phyloP scores from a whole-genome alignment of 2,888 invertebrate genomes.

The Blastobasis lacticolella region DNA sequence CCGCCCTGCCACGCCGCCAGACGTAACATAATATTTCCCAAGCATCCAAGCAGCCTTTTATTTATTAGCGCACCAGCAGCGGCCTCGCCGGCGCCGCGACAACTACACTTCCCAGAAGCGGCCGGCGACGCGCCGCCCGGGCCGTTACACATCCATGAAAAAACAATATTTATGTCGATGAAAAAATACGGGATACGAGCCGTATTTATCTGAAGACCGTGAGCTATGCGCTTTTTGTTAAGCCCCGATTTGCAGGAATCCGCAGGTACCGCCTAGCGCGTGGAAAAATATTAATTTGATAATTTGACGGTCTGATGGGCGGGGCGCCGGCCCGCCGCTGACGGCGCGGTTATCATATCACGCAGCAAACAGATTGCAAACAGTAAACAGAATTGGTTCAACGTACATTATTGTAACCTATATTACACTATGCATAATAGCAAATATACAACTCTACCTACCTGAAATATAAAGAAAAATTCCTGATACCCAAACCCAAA shows the following conservation, averaged over 20 bases:
- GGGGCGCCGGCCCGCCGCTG: conserved; percentile 35
- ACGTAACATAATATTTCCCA: conserved; percentile 73
- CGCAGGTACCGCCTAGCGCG: conserved; percentile 51
- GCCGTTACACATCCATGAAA: conserved; percentile 64
- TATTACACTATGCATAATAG: no score
- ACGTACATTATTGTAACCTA: no score
- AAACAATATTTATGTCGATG: conserved; percentile 70
- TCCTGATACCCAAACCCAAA: neutral
- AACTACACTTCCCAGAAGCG: conserved; percentile 63
- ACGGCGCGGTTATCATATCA: conserved; percentile 8
- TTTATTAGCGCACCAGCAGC: conserved; percentile 54
- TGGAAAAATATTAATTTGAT: conserved; percentile 55
- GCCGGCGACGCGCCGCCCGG: conserved; percentile 57
- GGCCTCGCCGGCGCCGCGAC: conserved; percentile 59
- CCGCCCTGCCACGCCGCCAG: conserved; percentile 47
- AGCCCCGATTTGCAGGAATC: conserved; percentile 61
- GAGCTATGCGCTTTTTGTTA: conserved; percentile 64
- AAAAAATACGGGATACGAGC: conserved; percentile 62
- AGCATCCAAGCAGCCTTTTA: conserved; percentile 68
- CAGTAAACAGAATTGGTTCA: no score
- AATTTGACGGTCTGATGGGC: conserved; percentile 43
- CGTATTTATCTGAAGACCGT: conserved; percentile 62
- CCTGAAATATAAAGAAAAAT: no score
- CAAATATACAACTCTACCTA: no score
- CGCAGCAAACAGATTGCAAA: no score